These are phyloP conservation scores for Cerastis rubricosa DNA, from an alignment of 2,888 invertebrate species.

Conservation along the genomic window DNA sequence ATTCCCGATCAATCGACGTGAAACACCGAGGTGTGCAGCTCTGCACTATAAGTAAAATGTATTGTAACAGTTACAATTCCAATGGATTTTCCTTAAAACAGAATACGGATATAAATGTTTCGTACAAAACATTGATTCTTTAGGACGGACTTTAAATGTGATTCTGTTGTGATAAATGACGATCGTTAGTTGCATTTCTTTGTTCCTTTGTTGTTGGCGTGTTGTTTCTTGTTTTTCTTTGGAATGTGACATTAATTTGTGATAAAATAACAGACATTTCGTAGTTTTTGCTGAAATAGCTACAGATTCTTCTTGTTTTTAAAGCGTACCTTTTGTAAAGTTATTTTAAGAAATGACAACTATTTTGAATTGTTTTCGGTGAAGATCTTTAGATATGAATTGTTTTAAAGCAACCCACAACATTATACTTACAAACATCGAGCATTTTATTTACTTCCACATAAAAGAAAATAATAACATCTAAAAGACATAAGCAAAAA, in stretches of 20 bases:
- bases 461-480: constrained; percentile 61
- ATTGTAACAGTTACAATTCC: constrained; percentile 65
- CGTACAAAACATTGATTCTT: constrained; percentile 66
- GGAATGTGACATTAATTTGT: constrained; percentile 62
- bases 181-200: constrained; percentile 69
- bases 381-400: background rate
- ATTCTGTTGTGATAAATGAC: constrained; percentile 69
- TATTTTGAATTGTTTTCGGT: background rate
- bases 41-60: constrained; percentile 69
- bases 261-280: constrained; percentile 45
- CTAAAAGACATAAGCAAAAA: constrained; percentile 50
- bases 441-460: background rate
- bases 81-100: constrained; percentile 66
- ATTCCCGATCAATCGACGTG: constrained; percentile 80
- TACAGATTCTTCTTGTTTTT: constrained; percentile 8
- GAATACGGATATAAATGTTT: constrained; percentile 67
- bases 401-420: background rate
- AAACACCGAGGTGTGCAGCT: constrained; percentile 72
- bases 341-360: constrained; percentile 9
- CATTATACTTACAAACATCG: background rate
- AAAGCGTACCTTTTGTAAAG: background rate
- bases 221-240: constrained; percentile 55
- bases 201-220: constrained; percentile 64
- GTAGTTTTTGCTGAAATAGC: constrained; percentile 29
- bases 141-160: constrained; percentile 67